Base-by-base conservation (phyloP, 2,797 vertebrate genomes). In the Sebastes steindachneri region DNA sequence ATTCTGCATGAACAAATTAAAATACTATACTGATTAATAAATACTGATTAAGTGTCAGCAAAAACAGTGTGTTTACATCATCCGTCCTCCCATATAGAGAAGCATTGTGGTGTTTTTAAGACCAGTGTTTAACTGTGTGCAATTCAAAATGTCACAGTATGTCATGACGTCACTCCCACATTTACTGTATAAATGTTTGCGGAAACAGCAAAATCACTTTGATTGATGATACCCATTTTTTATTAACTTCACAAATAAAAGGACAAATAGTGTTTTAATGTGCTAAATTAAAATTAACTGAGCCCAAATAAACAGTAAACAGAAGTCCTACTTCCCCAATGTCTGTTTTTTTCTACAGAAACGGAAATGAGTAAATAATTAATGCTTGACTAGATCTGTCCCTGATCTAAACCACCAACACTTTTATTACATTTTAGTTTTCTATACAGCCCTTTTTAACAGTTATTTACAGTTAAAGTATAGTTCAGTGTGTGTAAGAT, bases 371-470 rank as follows among this genome's bases (percentile, higher is more conserved):
- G 14, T 7, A 80, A 77, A 82, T 54, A 31, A 78, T 41, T 35
- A 25, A 83, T 60, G 4, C 4, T 51, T 26, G 58, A 76, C 54
- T 17, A 62, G 35, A 77, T 77, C 19, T 2, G 17, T 69, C 74
- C 72, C 79, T 82, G 79, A 88, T 86, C 80, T 76, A 84, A 83
- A 82, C 81, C 87, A 86, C 76, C 67, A 63, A 70, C 69, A 79
- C 37, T 75, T 84, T 80, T 73, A 89, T 89, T 79, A 85, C 28
- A 80, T 60, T 73, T 85, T 74, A 82, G 72, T 88, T 80, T 65
- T 73, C 78, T 88, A 66, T 86, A 92, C 91, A 95, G 91, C 90
- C 92, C 92, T 93, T 93, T 87, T 84, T 41, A 77, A 91, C 65
- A 75, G 41, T 81, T 83, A 93, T 92, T 82, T 91, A 92, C 89